Base-by-base conservation (phyloP, 2,797 vertebrate genomes). In the Hybognathus amarus region DNA sequence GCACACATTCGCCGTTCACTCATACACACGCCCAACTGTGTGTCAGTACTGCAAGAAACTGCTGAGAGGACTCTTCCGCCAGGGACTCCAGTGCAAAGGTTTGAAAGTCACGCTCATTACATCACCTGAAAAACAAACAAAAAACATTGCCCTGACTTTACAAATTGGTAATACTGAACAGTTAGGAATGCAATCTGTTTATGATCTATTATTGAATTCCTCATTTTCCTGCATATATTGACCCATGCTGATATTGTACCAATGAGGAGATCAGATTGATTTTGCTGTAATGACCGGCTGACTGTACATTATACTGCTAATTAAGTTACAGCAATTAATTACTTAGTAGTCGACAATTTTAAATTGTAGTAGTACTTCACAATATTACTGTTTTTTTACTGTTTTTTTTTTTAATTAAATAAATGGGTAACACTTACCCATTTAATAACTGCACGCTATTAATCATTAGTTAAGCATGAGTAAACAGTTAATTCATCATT, bases 41-140 rank as follows among this genome's bases (percentile, higher is more conserved):
- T 98, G 97, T 87, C 97, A 98, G 93, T 97, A 94, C 90, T 98
- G 97, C 92, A 97, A 97, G 90, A 95, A 96, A 78, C 95, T 98
- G 10, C 96, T 98, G 1, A 93, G 96, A 69, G 97, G 97, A 0
- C 94, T 98, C 33, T 98, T 98, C 89, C 94, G 97, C 50, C 97
- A 98, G 87, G 97, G 97, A 40, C 94, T 98, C 5, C 97, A 98
- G 91, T 98, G 97, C 92, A 98, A 97, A 96, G 97, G 97, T 97
- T 85, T 91, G 92, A 0, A 24, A 24, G 20, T 77, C 11, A 5
- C 24, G 2, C 38, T n/a, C 17, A 52, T 50, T n/a, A 50, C 36
- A 45, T 61, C 24, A 27, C 36, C 22, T 1, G 36, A 36, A 36
- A 36, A 36, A 36, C 33, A 33, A 33, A 33, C 33, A 33, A 45